Evolutionary conservation across 30 jellyfish, hydroid and myxozoan species (phyloP), one percentile per base, ranked within the genome.

Genomic region (Phacellophora camtschatica): DNA sequence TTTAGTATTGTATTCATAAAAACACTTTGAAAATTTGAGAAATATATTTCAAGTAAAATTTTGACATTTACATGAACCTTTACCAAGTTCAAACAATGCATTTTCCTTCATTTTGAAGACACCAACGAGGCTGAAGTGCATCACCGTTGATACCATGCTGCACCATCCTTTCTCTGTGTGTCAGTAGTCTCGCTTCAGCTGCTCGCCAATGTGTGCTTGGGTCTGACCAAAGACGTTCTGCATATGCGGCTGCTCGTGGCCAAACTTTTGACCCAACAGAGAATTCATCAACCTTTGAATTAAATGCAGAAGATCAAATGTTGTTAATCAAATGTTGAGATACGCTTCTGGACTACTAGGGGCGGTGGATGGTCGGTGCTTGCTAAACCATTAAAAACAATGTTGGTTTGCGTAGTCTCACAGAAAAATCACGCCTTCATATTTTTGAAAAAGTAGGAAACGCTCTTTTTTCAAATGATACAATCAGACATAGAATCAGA

Each of bases 171-270:
- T 89, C 95, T 42, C 97, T 74, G 82, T 89, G 97, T 45, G 72
- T 82, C 18, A 89, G 85, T 32, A 89, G 43, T 54, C 97, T 41
- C 31, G 90, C 81, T 65, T 81, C 97, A 9, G 97, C 97, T 20
- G 76, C 92, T 9, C 91, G 87, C 97, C 97, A 89, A 45, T 35
- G 51, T 16, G 76, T 92, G 49, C 73, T 45, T 48, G 97, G 97
- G 83, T 89, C 89, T 8, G 97, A 68, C 97, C 97, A 89, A 7
- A 89, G 78, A 37, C 97, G 90, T 70, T 89, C 97, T 5, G 97
- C 97, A 49, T 82, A 75, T 8, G 97, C 97, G 12, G 97, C 95
- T 15, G 97, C 62, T 15, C 97, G 85, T 9, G 97, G 97, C 97
- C 97, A 89, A 1, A 89, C 87, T 53, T 89, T 89, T 10, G 86